phyloP scores from a whole-genome alignment of 23 tunicate species.

The Ciona savignyi region DNA sequence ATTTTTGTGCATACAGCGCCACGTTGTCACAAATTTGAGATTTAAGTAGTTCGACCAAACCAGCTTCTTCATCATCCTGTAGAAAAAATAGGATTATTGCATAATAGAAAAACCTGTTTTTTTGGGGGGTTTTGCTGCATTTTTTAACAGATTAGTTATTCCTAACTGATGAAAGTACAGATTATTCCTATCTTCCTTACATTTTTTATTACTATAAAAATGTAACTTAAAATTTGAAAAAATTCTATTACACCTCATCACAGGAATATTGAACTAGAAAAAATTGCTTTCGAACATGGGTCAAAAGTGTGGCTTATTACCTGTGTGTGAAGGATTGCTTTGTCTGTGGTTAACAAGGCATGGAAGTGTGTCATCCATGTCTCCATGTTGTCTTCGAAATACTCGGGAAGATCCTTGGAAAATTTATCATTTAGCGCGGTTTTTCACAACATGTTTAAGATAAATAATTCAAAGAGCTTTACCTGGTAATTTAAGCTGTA shows the following conservation, averaged over 20 bases:
- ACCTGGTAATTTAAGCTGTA: conserved; percentile 94
- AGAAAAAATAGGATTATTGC: too few relatives aligned
- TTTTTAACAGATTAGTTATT: background rate
- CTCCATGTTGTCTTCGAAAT: conserved; percentile 94
- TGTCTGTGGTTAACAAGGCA: conserved; percentile 45
- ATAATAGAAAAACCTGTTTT: background rate
- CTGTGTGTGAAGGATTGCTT: conserved; percentile 55
- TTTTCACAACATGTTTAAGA: too few relatives aligned
- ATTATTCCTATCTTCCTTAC: background rate
- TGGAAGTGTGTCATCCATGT: conserved; percentile 90
- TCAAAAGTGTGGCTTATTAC: conserved; percentile 1
- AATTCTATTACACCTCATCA: too few relatives aligned
- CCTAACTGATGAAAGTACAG: background rate
- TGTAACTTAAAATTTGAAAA: too few relatives aligned
- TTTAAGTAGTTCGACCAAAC: conserved; percentile 61
- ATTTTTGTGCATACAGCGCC: conserved; percentile 93
- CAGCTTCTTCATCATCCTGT: conserved; percentile 81
- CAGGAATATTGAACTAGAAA: background rate
- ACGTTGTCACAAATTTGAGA: conserved; percentile 93
- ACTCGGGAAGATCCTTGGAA: conserved; percentile 86
- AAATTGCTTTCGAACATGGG: background rate
- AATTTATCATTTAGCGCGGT: too few relatives aligned
- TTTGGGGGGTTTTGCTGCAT: too few relatives aligned
- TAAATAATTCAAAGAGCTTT: too few relatives aligned
- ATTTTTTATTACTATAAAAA: too few relatives aligned